Evolutionary conservation across 2,888 invertebrate species (phyloP).

Genomic region (Conistra vaccinii): DNA sequence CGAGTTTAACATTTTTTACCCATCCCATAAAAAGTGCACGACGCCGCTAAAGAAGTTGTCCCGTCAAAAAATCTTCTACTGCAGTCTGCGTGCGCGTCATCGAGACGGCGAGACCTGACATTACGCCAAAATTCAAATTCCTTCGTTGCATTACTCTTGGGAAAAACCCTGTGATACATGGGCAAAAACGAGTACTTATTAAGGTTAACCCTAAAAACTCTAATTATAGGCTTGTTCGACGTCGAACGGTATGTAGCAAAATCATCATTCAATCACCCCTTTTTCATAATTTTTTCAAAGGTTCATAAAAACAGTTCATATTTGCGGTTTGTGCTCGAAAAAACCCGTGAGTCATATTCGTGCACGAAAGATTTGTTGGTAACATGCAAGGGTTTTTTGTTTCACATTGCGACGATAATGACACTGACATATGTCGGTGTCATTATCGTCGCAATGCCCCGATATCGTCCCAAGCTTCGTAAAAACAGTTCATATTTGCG

Average conservation of each 20-base stretch:
- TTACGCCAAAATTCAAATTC: not conserved
- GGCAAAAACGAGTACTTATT: not conserved
- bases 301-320: not conserved
- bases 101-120: not conserved
- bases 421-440: too few relatives aligned
- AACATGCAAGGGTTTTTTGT: slow-evolving; percentile 1
- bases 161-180: not conserved
- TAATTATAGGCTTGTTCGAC: not conserved
- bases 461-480: not conserved
- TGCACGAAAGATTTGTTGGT: not conserved
- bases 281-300: not conserved
- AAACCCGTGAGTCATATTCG: slow-evolving; percentile 6
- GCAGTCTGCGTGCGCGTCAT: not conserved
- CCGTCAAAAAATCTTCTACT: too few relatives aligned
- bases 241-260: not conserved
- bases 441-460: too few relatives aligned
- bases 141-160: not conserved
- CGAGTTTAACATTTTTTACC: too few relatives aligned
- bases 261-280: not conserved
- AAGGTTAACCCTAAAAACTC: not conserved
- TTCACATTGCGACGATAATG: too few relatives aligned
- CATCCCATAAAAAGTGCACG: too few relatives aligned
- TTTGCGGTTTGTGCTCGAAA: not conserved
- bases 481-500: slow-evolving; percentile 1
- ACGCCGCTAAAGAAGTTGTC: too few relatives aligned